These are phyloP conservation scores for Metellina segmentata DNA, from an alignment of 2,888 invertebrate genomes.

Conservation along the genomic window DNA sequence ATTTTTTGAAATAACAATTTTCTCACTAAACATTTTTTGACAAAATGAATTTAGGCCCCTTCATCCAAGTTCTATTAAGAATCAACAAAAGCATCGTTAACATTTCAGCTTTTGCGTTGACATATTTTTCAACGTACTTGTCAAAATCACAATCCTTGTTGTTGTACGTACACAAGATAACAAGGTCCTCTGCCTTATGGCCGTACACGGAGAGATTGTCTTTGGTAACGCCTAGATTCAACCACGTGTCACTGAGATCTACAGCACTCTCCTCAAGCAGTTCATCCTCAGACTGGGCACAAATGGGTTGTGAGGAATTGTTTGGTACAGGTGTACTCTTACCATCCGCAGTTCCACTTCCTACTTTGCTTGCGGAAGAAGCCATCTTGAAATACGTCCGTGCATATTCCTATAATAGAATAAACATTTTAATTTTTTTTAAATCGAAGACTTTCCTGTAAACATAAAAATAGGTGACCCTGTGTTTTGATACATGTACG, in stretches of 20 bases:
- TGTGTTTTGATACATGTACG: no score
- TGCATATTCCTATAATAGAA: slow-evolving; percentile 48
- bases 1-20: no score
- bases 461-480: background rate
- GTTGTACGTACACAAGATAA: slow-evolving; percentile 74
- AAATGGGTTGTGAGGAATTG: background rate
- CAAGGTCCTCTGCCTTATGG: slow-evolving; percentile 58
- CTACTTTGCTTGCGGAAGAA: background rate
- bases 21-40: no score
- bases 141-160: slow-evolving; percentile 46
- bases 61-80: no score
- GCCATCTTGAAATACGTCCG: slow-evolving; percentile 52
- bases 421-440: background rate
- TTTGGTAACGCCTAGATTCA: slow-evolving; percentile 68
- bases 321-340: background rate
- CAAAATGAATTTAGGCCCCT: no score
- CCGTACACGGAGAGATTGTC: slow-evolving; percentile 66
- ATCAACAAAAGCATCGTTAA: no score
- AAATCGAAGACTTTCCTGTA: background rate
- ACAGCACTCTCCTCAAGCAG: slow-evolving; percentile 45
- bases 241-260: slow-evolving; percentile 71
- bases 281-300: slow-evolving; percentile 62
- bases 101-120: no score
- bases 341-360: background rate
- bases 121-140: background rate